Evolutionary conservation across 2,888 invertebrate species (phyloP), one percentile per base, ranked within the genome.

Genomic region (Cyaniris semiargus): DNA sequence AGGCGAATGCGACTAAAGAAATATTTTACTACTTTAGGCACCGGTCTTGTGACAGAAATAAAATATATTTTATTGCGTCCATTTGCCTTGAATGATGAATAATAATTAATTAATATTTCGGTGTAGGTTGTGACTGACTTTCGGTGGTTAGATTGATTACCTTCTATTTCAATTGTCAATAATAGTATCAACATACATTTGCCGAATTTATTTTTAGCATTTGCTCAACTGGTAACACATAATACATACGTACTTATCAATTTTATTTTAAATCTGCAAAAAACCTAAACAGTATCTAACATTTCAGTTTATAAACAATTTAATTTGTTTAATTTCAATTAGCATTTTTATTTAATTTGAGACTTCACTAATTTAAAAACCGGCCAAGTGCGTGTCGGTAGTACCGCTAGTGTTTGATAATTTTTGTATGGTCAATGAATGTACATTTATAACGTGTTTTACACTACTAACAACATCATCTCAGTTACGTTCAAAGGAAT

Each of bases 81-180:
- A 88, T 90, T 92, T 90, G 87, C 91, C 90, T 90, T 90, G 89
- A 90, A 86, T 89, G 87, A 87, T 90, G 90, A 92, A 93, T 91
- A 92, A 93, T 91, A 90, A 88, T 90, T 91, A 90, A 88, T 90
- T 87, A 76, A 76, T 56, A 90, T 88, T 87, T 86, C 85, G 82
- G 18, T 74, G 38, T 75, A 75, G 86, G 89, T 87, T 88, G 88
- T 89, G 89, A 89, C 87, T 83, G 83, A 86, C 88, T 90, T 90
- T 90, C 88, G 87, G 88, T 87, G 87, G 86, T 85, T 88, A 86
- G 86, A 89, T 89, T 90, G 90, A 89, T 90, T 89, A 87, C 83
- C 84, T 82, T 80, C 85, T 80, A 83, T 84, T 85, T 83, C 77
- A 88, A 87, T 87, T 86, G 85, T 86, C 83, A 85, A 82, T 5